Base-by-base conservation (phyloP, 2,888 invertebrate genomes). In the Lordiphosa andalusiaca region DNA sequence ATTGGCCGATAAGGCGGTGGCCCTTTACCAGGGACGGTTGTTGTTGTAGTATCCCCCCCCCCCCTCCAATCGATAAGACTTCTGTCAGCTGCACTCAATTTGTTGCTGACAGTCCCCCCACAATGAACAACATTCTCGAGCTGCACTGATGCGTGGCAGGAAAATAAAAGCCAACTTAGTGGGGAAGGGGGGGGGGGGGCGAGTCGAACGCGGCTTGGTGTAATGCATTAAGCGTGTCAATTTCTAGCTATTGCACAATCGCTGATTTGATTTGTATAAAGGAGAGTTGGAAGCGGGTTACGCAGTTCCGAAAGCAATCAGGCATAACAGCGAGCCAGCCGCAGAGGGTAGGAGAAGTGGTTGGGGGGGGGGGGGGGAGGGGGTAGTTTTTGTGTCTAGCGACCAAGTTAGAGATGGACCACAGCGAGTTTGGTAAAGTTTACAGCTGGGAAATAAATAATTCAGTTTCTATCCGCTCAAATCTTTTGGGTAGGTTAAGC, bases 171-270 rank as follows among this genome's bases (percentile, higher is more conserved):
- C 46, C 39, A 42, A 46, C 55, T 47, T 47, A 66, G 63, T 40
- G 30, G 1, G 6, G 35, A 21, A 23, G 30, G 35, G 21, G 30
- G 33, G 13, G n/a, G 16, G 7, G 6, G 42, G 23, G 36, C 42
- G 39, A 19, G 50, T 30, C 48, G 12, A 61, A 36, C 16, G 33
- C 12, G 25, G 38, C 51, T 36, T 6, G 36, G 41, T 30, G 50
- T 30, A 67, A 59, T 67, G 75, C 85, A 77, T 56, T 58, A 73
- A 76, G 80, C 80, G 80, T 80, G 73, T 84, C 85, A 44, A 76
- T 62, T 80, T 81, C 60, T 57, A 78, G 75, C 59, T 74, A 65
- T 77, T 77, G 84, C 68, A 71, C 85, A 77, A 77, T 82, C 83
- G 65, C 51, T 65, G 83, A 74, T 71, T 84, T 69, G 76, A 82